Evolutionary conservation across 1,140 invertebrate species (phyloP), one percentile per base, ranked within the genome.

Genomic region (Leptinotarsa lineolata): DNA sequence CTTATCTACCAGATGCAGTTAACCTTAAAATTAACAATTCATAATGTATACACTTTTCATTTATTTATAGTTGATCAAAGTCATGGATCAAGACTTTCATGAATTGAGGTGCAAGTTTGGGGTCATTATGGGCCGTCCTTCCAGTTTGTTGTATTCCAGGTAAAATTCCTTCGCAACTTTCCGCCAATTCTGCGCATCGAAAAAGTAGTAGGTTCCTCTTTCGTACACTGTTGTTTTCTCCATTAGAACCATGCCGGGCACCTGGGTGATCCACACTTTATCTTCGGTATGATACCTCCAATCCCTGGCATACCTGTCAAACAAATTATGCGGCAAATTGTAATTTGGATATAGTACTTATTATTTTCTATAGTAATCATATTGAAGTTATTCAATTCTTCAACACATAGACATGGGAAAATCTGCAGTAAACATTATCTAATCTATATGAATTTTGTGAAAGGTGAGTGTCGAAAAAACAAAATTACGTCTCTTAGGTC

Each of bases 201-300:
- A 99, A 86, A 97, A 98, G 88, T 97, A 98, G 88, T 99, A 99
- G 78, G 96, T 98, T 86, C 97, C 97, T 81, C 96, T 90, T 88
- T 99, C 97, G 86, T 97, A 99, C 76, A 93, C 95, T 76, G 90
- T 90, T 77, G 96, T 97, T 87, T 99, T 99, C 86, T 99, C 95
- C 76, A 94, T 89, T 76, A 95, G 92, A 75, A 92, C 92, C 86
- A 95, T 91, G 76, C 96, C 96, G 72, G 95, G 96, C 79, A 96
- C 96, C 87, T 98, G 92, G 77, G 97, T 99, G 85, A 99, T 96
- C 98, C 98, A 99, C 78, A 99, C 94, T 86, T 97, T 95, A 85
- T 99, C 97, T 83, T 98, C 97, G 88, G 95, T 99, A 85, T 99
- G 97, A 89, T 97, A 99, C 86, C 98, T 90, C 98, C 98, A 99